Conservation (phyloP, 1,140 invertebrate species). For the Augochlora pura region DNA sequence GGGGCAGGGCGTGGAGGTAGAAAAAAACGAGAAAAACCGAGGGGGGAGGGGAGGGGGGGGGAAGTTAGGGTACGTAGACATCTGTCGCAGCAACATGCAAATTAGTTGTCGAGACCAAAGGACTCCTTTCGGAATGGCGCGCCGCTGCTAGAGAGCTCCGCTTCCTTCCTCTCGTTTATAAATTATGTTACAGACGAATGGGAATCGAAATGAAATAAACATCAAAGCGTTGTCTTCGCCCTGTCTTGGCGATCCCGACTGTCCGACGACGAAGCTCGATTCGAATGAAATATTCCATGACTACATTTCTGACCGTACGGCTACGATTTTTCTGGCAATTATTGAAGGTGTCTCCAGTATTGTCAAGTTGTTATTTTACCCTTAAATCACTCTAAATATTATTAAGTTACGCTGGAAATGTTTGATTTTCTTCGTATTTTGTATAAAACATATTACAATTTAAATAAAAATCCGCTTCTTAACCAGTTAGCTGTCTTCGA, state of each 20-base stretch:
- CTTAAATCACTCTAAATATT: no score
- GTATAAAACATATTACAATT: no score
- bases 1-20: background rate
- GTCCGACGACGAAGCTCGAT: no score
- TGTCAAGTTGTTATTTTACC: no score
- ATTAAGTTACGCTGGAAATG: no score
- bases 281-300: no score
- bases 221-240: background rate
- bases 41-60: background rate
- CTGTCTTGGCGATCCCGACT: background rate
- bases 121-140: slow-evolving; percentile 25
- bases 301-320: no score
- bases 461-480: no score
- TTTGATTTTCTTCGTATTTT: no score
- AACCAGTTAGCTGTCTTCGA: no score
- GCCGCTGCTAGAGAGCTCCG: background rate
- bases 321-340: no score
- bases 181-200: background rate
- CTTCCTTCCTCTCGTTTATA: slow-evolving; percentile 9
- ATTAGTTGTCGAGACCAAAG: slow-evolving; percentile 50
- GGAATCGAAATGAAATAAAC: background rate
- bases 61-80: slow-evolving; percentile 46
- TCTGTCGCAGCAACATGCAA: slow-evolving; percentile 62
- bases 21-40: background rate
- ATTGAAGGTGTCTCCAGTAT: no score